Conservation (phyloP, 2,797 vertebrate genomes). For the Oreortyx pictus region DNA sequence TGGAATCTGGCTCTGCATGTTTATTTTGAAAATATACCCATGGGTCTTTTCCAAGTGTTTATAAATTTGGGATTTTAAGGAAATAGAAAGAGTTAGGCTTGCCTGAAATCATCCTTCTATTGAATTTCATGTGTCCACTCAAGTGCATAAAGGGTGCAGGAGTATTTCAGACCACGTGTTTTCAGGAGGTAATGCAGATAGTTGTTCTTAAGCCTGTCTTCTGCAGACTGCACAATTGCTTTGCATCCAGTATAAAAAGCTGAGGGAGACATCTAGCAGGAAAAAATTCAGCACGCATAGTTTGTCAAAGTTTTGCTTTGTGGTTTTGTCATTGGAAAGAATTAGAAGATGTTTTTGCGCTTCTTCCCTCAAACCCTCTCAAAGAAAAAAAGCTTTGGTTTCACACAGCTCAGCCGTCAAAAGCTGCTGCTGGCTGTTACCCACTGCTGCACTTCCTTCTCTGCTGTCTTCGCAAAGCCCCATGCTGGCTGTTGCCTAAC, state of each 20-base stretch:
- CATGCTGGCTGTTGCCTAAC: background rate
- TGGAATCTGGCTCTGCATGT: background rate
- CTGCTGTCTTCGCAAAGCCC: background rate
- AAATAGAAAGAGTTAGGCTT: background rate
- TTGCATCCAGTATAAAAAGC: background rate
- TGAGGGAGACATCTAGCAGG: background rate
- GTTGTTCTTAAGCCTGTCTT: background rate
- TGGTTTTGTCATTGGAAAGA: constrained; percentile 15
- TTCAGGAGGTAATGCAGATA: background rate
- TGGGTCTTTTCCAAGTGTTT: background rate
- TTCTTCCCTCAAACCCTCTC: background rate
- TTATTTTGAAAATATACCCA: background rate
- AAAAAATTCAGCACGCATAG: background rate
- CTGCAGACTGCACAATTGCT: background rate
- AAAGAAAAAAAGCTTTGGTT: background rate
- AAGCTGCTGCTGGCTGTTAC: background rate
- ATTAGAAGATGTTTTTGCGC: background rate
- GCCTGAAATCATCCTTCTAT: background rate
- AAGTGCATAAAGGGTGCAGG: background rate
- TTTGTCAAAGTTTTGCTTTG: background rate
- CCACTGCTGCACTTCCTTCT: background rate
- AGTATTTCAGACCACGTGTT: background rate
- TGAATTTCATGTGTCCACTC: background rate
- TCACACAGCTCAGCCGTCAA: background rate
- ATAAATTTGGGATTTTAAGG: background rate